Evolutionary conservation across 2,797 vertebrate genomes (phyloP).

Genomic region (Manis pentadactyla): DNA sequence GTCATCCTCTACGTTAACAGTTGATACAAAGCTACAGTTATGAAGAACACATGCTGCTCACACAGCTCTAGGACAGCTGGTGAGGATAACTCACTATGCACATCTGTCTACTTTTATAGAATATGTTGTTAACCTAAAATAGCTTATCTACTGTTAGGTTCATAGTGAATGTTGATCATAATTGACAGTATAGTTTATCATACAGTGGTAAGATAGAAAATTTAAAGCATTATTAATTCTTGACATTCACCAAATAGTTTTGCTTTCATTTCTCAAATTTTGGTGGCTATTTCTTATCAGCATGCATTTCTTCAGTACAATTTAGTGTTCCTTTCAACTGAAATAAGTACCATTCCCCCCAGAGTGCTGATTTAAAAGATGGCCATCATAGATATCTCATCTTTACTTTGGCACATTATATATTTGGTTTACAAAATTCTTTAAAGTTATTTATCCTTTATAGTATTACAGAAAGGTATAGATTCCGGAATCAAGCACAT

Average conservation of each 20-base stretch:
- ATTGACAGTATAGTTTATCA: not conserved
- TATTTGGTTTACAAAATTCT: not conserved
- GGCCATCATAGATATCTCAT: not conserved
- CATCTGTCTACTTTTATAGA: not conserved
- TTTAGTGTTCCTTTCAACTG: not conserved
- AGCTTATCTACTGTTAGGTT: not conserved
- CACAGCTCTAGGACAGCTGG: not conserved
- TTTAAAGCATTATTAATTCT: not conserved
- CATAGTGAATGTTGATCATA: not conserved
- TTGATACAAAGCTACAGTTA: slow-evolving; percentile 35
- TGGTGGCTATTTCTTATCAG: not conserved
- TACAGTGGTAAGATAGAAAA: not conserved
- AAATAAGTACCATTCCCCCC: not conserved
- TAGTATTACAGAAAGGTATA: not conserved
- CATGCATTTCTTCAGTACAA: not conserved
- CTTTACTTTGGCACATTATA: not conserved
- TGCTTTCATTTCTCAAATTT: not conserved
- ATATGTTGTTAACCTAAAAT: not conserved
- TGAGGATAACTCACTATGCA: not conserved
- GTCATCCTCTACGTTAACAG: not conserved
- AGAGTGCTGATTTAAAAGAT: not conserved
- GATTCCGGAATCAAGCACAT: not conserved
- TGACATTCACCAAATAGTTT: not conserved
- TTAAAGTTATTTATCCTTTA: not conserved
- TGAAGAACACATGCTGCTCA: not conserved